Evolutionary conservation across 2,797 vertebrate species (phyloP).

Genomic region (Labeo calbasu): DNA sequence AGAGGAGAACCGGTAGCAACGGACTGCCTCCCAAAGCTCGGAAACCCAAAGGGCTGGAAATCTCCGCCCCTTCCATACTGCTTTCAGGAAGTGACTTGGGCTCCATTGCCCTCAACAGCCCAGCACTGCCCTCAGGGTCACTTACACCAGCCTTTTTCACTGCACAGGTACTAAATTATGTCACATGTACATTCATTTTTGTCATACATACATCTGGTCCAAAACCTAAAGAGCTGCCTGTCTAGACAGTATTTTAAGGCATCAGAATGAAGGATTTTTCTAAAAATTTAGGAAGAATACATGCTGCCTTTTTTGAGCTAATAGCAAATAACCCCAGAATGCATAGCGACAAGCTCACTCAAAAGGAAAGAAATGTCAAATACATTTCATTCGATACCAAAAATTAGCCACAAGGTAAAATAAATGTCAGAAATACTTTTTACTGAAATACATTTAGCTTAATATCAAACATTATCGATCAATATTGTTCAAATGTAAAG

Average conservation of each 20-base stretch:
- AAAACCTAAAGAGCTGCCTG: background rate
- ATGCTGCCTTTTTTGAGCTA: background rate
- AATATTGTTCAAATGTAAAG: background rate
- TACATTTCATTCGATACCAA: background rate
- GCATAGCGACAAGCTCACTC: background rate
- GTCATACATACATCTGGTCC: background rate
- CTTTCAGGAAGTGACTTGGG: conserved; percentile 86
- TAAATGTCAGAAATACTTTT: background rate
- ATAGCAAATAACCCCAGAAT: background rate
- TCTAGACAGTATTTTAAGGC: too few relatives aligned
- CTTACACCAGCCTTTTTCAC: conserved; percentile 90
- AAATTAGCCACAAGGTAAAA: background rate
- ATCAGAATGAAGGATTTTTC: background rate
- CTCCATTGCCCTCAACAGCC: conserved; percentile 87
- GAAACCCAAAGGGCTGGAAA: conserved; percentile 90
- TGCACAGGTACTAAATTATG: conserved; percentile 80
- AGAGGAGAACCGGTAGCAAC: conserved; percentile 63
- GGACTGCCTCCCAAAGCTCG: conserved; percentile 86
- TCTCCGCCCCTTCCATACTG: conserved; percentile 84
- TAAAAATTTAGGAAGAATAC: background rate
- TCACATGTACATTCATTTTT: conserved; percentile 21
- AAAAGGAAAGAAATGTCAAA: background rate
- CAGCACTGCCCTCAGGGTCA: conserved; percentile 86
- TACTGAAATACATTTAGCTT: background rate
- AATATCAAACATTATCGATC: background rate